Conservation (phyloP, 2,888 invertebrate species). For the Yponomeuta sedellus region DNA sequence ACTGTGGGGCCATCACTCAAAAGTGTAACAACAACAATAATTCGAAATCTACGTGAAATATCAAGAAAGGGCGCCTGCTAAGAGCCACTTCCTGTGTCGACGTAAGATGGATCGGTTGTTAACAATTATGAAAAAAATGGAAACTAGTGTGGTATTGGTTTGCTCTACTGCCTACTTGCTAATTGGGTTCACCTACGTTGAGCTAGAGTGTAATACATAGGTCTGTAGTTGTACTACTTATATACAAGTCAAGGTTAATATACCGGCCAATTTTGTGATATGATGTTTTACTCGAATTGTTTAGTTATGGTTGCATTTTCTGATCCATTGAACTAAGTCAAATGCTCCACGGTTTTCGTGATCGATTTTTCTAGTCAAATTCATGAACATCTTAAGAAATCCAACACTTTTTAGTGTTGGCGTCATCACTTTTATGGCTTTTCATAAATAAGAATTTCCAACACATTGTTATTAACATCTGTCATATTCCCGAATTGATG, state of each 20-base stretch:
- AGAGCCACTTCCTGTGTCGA: slow-evolving; percentile 65
- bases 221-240: too few relatives aligned
- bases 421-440: too few relatives aligned
- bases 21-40: slow-evolving; percentile 11
- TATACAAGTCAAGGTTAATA: too few relatives aligned
- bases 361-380: too few relatives aligned
- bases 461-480: not conserved
- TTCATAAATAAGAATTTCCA: not conserved
- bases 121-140: slow-evolving; percentile 67
- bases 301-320: not conserved
- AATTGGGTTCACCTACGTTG: too few relatives aligned
- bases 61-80: slow-evolving; percentile 36
- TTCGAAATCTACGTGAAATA: slow-evolving; percentile 17
- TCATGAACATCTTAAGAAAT: too few relatives aligned
- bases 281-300: not conserved
- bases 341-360: too few relatives aligned
- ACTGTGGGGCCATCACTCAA: slow-evolving; percentile 16
- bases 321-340: too few relatives aligned
- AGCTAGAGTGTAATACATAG: too few relatives aligned
- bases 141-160: not conserved
- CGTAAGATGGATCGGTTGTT: slow-evolving; percentile 62
- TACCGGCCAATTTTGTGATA: too few relatives aligned
- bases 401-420: too few relatives aligned
- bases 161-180: not conserved
- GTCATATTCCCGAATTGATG: not conserved